These are phyloP conservation scores for Drosophila yakuba DNA, from an alignment of 1,140 invertebrate genomes.

Conservation along the genomic window DNA sequence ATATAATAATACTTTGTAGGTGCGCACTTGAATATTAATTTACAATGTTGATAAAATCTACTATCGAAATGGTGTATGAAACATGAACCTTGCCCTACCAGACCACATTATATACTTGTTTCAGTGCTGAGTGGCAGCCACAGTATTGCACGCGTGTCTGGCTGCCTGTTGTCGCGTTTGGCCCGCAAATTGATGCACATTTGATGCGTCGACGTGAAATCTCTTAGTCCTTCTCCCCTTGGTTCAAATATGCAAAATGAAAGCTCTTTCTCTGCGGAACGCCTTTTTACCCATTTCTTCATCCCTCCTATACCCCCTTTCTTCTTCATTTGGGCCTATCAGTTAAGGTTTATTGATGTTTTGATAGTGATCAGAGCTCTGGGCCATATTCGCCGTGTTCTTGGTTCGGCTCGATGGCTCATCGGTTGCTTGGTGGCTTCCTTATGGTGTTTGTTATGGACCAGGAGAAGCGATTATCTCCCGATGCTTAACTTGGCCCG, in stretches of 20 bases:
- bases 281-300: not conserved
- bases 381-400: constrained; percentile 55
- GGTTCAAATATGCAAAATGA: constrained; percentile 38
- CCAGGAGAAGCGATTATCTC: constrained; percentile 59
- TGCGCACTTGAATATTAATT: no score
- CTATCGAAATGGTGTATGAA: no score
- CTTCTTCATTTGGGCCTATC: constrained; percentile 41
- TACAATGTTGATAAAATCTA: no score
- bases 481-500: constrained; percentile 61
- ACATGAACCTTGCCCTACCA: no score
- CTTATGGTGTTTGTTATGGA: constrained; percentile 69
- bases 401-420: not conserved
- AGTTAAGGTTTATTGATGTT: constrained; percentile 84
- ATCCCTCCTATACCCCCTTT: not conserved
- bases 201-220: constrained; percentile 60
- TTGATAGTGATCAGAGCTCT: constrained; percentile 80
- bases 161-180: constrained; percentile 67
- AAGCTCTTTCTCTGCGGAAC: constrained; percentile 33
- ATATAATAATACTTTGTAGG: no score
- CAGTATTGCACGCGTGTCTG: constrained; percentile 71
- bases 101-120: not conserved
- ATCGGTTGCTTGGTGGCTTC: constrained; percentile 17
- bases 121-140: constrained; percentile 43
- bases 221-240: not conserved
- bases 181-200: constrained; percentile 74